phyloP scores from a whole-genome alignment of 2,888 invertebrate genomes.

The Eupithecia dodoneata region DNA sequence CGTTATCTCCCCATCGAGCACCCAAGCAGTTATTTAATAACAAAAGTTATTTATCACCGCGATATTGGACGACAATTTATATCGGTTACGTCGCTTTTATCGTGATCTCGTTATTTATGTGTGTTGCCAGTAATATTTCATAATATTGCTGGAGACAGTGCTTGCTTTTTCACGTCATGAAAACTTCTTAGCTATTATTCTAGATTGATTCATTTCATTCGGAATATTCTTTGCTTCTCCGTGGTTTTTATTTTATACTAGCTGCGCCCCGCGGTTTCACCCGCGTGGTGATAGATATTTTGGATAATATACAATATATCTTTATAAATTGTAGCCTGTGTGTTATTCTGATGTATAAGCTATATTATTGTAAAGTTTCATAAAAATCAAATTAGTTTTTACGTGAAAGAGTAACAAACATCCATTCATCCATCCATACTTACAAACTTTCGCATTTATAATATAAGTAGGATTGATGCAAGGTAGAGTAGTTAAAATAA shows the following conservation, averaged over 20 bases:
- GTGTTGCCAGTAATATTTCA: constrained; percentile 32
- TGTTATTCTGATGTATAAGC: no score
- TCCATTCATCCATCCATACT: no score
- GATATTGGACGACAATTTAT: constrained; percentile 40
- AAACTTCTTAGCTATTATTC: not conserved
- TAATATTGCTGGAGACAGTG: constrained; percentile 18
- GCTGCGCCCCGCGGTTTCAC: no score
- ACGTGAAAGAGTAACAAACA: no score
- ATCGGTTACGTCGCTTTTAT: constrained; percentile 40
- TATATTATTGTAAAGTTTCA: no score
- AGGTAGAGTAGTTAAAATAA: not conserved
- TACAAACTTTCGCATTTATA: no score
- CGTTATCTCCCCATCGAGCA: constrained; percentile 38
- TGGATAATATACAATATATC: no score
- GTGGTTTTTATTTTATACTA: not conserved
- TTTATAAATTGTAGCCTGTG: no score
- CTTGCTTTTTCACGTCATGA: constrained; percentile 5
- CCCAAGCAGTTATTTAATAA: constrained; percentile 43
- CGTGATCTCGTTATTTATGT: constrained; percentile 44
- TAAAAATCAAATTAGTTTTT: no score
- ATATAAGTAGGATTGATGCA: not conserved
- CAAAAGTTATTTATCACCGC: constrained; percentile 42
- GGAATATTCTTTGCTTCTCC: not conserved
- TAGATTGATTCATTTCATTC: not conserved
- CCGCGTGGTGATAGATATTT: no score